Evolutionary conservation across 2,797 vertebrate species (phyloP), one percentile per base, ranked within the genome.

Genomic region (Eulemur coronatus): DNA sequence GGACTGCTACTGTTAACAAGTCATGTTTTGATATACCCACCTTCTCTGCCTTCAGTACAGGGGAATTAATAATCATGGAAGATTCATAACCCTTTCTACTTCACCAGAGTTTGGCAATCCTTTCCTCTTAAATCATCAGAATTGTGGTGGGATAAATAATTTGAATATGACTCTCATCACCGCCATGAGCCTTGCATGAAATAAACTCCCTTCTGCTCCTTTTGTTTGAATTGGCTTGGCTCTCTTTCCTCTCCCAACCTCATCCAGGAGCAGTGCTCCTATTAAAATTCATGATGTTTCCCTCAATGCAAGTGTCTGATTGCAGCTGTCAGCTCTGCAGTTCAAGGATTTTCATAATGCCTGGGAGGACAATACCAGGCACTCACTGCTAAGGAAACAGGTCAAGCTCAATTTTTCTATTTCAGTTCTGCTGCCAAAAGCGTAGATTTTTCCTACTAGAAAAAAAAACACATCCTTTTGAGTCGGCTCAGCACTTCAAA

Each of bases 371-470:
- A 98, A 95, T 6, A 22, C 70, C 65, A 92, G 75, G 48, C 95
- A 94, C 89, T 57, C 52, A 55, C 3, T 91, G 75, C 89, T 95
- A 50, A 84, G 97, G 94, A 97, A 98, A 89, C 55, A 96, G 94
- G 89, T 96, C 96, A 97, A n/a, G 43, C 86, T 81, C 46, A 81
- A 73, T 50, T 94, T 96, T 97, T 95, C 95, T 89, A 15, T 86
- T 97, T 97, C 91, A 89, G 75, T 93, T 96, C 75, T 84, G 88
- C n/a, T 91, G 96, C 95, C 91, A 89, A 84, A 98, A 96, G 91
- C 33, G 22, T 28, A 94, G 87, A 76, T 13, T 78, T 96, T 94
- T 91, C 57, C 96, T 97, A 52, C 88, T 61, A 79, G 95, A 96
- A 73, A 91, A 55, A 50, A 82, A 94, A 87, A 65, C 55, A 95